Percentiles rank a stretch among this genome's conserved stretches.
Evolutionary conservation across 2,888 invertebrate species (phyloP).

Genomic region (Villa cingulata): DNA sequence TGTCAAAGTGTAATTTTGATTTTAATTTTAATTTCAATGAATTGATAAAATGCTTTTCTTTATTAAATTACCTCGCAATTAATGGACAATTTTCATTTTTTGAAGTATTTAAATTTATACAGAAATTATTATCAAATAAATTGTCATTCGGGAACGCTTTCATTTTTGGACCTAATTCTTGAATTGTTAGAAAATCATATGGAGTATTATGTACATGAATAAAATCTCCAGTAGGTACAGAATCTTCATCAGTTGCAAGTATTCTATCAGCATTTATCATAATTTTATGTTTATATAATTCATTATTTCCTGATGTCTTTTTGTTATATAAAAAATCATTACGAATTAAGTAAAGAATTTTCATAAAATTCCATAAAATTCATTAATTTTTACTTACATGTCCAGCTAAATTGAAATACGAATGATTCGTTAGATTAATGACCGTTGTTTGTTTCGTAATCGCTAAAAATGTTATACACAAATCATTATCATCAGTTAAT

Average conservation of each 20-base stretch:
- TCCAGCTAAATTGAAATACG: constrained; percentile 88
- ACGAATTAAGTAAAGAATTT: neutral
- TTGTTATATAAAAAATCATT: neutral
- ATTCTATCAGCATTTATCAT: constrained; percentile 63
- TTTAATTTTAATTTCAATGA: neutral
- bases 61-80: constrained; percentile 42
- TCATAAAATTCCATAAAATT: neutral
- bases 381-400: constrained; percentile 41
- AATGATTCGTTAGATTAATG: constrained; percentile 75
- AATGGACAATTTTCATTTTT: neutral
- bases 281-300: constrained; percentile 54
- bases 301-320: constrained; percentile 47
- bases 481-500: constrained; percentile 56
- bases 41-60: neutral
- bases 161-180: constrained; percentile 51
- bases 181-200: constrained; percentile 59
- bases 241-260: constrained; percentile 54
- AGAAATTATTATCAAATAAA: constrained; percentile 76
- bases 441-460: constrained; percentile 65
- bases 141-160: constrained; percentile 49
- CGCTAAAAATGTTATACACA: constrained; percentile 63
- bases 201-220: constrained; percentile 53
- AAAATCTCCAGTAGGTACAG: constrained; percentile 59
- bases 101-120: constrained; percentile 39
- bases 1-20: too few relatives aligned